Conservation (phyloP, 2,797 vertebrate genomes). For the Spondyliosoma cantharus region DNA sequence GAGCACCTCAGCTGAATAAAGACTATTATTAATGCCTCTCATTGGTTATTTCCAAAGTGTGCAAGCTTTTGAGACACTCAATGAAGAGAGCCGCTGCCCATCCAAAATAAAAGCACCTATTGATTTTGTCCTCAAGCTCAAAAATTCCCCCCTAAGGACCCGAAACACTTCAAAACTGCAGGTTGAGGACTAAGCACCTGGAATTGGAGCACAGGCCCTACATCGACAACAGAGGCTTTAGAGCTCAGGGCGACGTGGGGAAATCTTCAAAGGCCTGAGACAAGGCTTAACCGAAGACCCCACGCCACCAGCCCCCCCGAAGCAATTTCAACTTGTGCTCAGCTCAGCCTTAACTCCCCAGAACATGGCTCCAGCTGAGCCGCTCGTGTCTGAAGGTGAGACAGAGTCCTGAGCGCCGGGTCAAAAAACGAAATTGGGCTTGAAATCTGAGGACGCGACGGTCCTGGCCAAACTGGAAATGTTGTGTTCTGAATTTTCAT, state of each 20-base stretch:
- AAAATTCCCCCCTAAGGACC: constrained; percentile 30
- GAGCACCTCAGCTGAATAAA: constrained; percentile 27
- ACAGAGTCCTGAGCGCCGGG: constrained; percentile 17
- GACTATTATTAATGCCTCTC: constrained; percentile 18
- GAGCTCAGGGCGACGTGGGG: constrained; percentile 67
- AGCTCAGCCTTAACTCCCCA: constrained; percentile 58
- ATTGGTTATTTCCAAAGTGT: constrained; percentile 23
- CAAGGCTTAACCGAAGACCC: constrained; percentile 69
- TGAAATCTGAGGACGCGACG: not conserved
- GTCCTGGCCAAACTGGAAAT: not conserved
- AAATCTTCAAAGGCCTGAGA: constrained; percentile 72
- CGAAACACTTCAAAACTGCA: constrained; percentile 47
- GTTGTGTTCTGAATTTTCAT: not conserved
- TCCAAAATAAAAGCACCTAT: constrained; percentile 45
- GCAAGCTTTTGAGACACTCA: constrained; percentile 25
- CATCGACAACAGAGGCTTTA: constrained; percentile 74
- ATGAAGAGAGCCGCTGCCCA: constrained; percentile 35
- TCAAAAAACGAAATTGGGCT: constrained; percentile 19
- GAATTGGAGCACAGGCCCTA: constrained; percentile 65
- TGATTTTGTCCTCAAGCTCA: constrained; percentile 48
- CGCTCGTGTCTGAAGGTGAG: constrained; percentile 66
- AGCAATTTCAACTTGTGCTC: constrained; percentile 70
- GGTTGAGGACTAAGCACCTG: constrained; percentile 59
- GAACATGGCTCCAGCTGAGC: constrained; percentile 46
- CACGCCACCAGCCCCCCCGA: not conserved